Evolutionary conservation across 2,888 invertebrate genomes (phyloP).

Genomic region (Cheilosia vulpina): DNA sequence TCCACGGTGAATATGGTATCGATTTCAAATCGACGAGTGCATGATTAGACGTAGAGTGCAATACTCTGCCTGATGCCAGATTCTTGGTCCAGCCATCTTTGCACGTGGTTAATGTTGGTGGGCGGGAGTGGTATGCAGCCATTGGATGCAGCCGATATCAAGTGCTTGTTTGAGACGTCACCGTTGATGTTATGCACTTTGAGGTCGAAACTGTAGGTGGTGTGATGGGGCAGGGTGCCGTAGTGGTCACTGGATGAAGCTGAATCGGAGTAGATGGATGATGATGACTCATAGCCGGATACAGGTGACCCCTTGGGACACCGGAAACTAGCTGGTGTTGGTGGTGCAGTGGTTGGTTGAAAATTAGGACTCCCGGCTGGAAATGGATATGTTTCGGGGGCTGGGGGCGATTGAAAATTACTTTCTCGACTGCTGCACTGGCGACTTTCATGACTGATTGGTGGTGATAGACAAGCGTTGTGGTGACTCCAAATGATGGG

Average conservation of each 20-base stretch:
- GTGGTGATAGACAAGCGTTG: slow-evolving; percentile 76
- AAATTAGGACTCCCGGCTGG: slow-evolving; percentile 80
- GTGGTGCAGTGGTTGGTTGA: slow-evolving; percentile 79
- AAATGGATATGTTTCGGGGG: slow-evolving; percentile 78
- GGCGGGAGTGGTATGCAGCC: slow-evolving; percentile 53
- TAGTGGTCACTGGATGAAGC: slow-evolving; percentile 76
- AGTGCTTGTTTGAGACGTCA: slow-evolving; percentile 85
- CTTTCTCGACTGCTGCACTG: slow-evolving; percentile 70
- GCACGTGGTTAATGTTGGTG: slow-evolving; percentile 84
- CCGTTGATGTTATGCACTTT: slow-evolving; percentile 85
- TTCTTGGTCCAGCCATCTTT: slow-evolving; percentile 86
- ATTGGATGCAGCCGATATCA: slow-evolving; percentile 82
- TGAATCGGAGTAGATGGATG: slow-evolving; percentile 82
- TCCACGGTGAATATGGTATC: slow-evolving; percentile 14
- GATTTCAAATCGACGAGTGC: slow-evolving; percentile 61
- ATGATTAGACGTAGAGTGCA: slow-evolving; percentile 75
- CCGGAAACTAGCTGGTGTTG: slow-evolving; percentile 82
- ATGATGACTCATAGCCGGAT: slow-evolving; percentile 83
- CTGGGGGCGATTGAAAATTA: slow-evolving; percentile 79
- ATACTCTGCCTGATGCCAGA: slow-evolving; percentile 76
- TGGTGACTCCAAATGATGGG: slow-evolving; percentile 82
- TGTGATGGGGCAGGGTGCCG: slow-evolving; percentile 32
- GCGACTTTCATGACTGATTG: slow-evolving; percentile 68
- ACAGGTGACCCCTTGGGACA: slow-evolving; percentile 83
- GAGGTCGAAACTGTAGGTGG: slow-evolving; percentile 84